Percentiles rank a stretch among this genome's conserved stretches.
These are phyloP conservation scores for Neodontobutis hainanensis DNA, from an alignment of 2,113 vertebrate genomes.

Conservation along the genomic window DNA sequence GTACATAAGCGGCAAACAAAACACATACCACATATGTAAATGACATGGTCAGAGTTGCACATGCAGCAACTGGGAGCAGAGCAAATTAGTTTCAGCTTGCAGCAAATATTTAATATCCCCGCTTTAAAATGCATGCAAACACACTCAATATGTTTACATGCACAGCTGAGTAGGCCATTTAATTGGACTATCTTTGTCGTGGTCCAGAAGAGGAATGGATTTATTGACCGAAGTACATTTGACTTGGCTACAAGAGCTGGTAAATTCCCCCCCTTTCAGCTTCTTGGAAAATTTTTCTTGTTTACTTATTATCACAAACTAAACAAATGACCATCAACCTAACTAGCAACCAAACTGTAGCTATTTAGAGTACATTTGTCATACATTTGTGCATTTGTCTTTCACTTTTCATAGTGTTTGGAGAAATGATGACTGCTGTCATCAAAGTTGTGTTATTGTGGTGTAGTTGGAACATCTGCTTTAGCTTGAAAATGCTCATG, in stretches of 20 bases:
- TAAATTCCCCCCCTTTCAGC: not conserved
- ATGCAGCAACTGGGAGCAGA: constrained; percentile 48
- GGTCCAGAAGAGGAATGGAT: constrained; percentile 5
- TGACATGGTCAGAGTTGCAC: constrained; percentile 58
- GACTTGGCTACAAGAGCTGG: not conserved
- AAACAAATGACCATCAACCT: not conserved
- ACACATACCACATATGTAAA: constrained; percentile 69
- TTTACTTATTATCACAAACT: not conserved
- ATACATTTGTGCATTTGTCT: too few species aligned
- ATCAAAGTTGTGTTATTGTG: too few species aligned
- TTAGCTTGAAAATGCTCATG: too few species aligned
- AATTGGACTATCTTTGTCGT: not conserved
- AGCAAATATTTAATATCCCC: constrained; percentile 42
- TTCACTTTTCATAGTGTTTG: too few species aligned
- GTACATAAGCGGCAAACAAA: constrained; percentile 64
- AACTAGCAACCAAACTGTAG: too few species aligned
- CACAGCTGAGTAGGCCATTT: not conserved
- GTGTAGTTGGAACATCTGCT: too few species aligned
- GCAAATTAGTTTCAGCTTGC: constrained; percentile 44
- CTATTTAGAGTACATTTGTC: too few species aligned
- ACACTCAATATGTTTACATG: constrained; percentile 12
- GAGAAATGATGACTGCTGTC: too few species aligned
- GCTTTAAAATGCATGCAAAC: constrained; percentile 16
- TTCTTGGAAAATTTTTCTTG: not conserved
- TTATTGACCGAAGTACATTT: not conserved